A percentile compares a stretch with the other conserved stretches of the same genome.
These are phyloP conservation scores for Platalea minor DNA, from an alignment of 2,797 vertebrate species.

Conservation along the genomic window DNA sequence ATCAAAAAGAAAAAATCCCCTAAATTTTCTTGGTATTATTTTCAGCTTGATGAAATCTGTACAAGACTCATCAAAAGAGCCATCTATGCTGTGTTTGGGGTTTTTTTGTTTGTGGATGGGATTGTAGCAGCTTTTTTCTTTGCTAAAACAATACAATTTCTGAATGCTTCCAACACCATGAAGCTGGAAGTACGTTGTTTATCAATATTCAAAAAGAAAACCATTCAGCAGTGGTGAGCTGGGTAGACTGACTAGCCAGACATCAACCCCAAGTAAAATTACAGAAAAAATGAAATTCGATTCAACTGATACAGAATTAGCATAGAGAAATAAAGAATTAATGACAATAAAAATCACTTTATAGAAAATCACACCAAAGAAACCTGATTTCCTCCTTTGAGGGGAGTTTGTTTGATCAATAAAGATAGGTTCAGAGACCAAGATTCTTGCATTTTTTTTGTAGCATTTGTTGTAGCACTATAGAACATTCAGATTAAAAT, in stretches of 20 bases:
- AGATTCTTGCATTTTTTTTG: neutral
- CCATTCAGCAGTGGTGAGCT: neutral
- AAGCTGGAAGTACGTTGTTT: neutral
- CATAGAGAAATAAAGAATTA: neutral
- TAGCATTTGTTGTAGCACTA: neutral
- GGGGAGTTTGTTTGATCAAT: neutral
- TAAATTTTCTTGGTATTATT: neutral
- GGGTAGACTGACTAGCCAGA: neutral
- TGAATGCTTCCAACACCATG: neutral
- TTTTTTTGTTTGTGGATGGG: neutral
- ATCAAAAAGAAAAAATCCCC: neutral
- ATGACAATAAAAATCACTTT: neutral
- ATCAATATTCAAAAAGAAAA: neutral
- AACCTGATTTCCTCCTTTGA: neutral
- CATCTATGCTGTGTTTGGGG: neutral
- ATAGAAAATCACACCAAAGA: neutral
- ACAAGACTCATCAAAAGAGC: neutral
- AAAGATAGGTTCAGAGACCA: neutral
- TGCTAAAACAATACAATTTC: neutral
- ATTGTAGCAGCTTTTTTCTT: accelerated
- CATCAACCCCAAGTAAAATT: neutral
- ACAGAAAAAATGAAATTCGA: neutral
- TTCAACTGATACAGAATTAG: neutral
- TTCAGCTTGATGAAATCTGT: neutral
- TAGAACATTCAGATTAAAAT: neutral